Percentiles rank a stretch among this genome's conserved stretches.
phyloP scores from a whole-genome alignment of 2,888 invertebrate species.

The Hydropsyche betteni region DNA sequence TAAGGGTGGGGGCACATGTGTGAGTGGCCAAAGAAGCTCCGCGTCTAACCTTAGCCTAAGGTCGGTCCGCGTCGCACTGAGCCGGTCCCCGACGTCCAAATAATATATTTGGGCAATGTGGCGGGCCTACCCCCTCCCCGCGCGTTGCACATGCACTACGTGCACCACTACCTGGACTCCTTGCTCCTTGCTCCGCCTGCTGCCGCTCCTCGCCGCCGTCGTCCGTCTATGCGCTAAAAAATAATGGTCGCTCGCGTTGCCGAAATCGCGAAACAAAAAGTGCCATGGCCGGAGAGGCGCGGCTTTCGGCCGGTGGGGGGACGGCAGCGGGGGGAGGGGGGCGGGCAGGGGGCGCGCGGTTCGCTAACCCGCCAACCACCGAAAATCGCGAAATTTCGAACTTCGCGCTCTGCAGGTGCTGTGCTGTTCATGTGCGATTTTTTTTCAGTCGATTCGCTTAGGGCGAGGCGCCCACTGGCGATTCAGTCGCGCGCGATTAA shows the following conservation, averaged over 20 bases:
- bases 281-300: constrained; percentile 2
- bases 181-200: not conserved
- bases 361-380: constrained; percentile 45
- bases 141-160: not conserved
- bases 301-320: not conserved
- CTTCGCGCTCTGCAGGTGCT: not conserved
- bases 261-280: constrained; percentile 39
- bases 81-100: constrained; percentile 20
- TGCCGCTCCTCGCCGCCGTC: not conserved
- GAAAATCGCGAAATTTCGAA: constrained; percentile 44
- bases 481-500: too few relatives aligned
- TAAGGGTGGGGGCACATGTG: not conserved
- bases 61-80: constrained; percentile 43
- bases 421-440: not conserved
- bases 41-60: constrained; percentile 45
- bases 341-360: constrained; percentile 34
- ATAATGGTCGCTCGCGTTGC: constrained; percentile 34
- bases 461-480: too few relatives aligned
- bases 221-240: constrained; percentile 46
- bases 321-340: constrained; percentile 22
- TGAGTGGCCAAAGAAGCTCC: not conserved
- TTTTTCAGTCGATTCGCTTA: not conserved
- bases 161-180: not conserved
- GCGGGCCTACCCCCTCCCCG: constrained; percentile 29
- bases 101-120: constrained; percentile 27